Evolutionary conservation across 2,113 vertebrate species (phyloP).

Genomic region (Gadus chalcogrammus): DNA sequence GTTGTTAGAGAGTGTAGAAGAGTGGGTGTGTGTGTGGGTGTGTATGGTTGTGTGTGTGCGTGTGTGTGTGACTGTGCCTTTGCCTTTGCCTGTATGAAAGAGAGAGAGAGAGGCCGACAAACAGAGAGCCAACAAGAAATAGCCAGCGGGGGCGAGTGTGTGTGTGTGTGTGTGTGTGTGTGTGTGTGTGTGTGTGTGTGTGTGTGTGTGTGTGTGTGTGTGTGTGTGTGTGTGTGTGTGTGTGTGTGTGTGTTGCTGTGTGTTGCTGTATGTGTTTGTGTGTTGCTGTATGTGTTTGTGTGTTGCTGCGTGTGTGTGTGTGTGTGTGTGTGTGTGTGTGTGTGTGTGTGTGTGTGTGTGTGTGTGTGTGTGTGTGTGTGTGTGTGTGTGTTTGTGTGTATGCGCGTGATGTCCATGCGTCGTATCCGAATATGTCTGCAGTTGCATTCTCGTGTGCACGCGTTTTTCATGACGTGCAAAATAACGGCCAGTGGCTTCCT

Average conservation of each 20-base stretch:
- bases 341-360: slow-evolving; percentile 25
- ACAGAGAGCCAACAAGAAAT: too few relatives aligned
- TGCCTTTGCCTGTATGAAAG: not conserved
- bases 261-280: not conserved
- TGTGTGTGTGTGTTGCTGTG: slow-evolving; percentile 4
- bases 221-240: slow-evolving; percentile 25
- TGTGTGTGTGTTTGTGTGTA: not conserved
- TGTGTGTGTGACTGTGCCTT: slow-evolving; percentile 3
- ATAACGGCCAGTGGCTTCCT: too few relatives aligned
- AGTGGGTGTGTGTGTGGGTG: too few relatives aligned
- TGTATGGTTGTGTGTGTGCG: not conserved
- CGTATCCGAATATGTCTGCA: not conserved
- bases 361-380: slow-evolving; percentile 6
- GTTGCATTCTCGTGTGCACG: too few relatives aligned
- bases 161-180: slow-evolving; percentile 8
- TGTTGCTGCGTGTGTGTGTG: slow-evolving; percentile 1
- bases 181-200: slow-evolving; percentile 12
- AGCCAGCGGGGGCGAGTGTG: too few relatives aligned
- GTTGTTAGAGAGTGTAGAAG: too few relatives aligned
- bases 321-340: slow-evolving; percentile 6
- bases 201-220: slow-evolving; percentile 10
- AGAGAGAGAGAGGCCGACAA: too few relatives aligned
- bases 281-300: slow-evolving; percentile 10
- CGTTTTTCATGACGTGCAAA: too few relatives aligned
- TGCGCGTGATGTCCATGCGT: not conserved